A percentile compares a stretch with the other conserved stretches of the same genome.
Conservation (phyloP, 2,888 invertebrate species). For the Latrodectus elegans region DNA sequence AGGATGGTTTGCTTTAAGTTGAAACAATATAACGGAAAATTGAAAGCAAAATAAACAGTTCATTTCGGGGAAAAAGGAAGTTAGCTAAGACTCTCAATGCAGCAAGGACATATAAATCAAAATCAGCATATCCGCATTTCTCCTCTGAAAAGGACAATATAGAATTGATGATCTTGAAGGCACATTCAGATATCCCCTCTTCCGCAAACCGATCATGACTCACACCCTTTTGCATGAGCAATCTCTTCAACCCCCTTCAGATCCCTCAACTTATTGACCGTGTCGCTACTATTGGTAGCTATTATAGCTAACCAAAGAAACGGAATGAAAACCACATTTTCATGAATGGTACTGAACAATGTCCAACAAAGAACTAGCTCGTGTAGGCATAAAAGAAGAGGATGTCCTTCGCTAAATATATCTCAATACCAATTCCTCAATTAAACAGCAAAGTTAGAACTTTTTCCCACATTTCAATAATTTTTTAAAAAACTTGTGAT, state of each 20-base stretch:
- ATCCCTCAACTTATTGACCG: not conserved
- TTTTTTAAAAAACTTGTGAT: too few relatives aligned
- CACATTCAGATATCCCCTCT: constrained; percentile 5
- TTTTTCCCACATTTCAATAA: too few relatives aligned
- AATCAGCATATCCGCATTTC: constrained; percentile 21
- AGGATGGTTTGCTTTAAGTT: too few relatives aligned
- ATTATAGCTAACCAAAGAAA: not conserved
- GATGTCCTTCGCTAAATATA: too few relatives aligned
- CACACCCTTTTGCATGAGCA: not conserved
- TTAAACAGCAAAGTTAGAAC: too few relatives aligned
- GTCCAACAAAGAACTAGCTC: too few relatives aligned
- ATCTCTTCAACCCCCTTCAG: not conserved
- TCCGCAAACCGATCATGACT: not conserved
- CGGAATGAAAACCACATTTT: not conserved
- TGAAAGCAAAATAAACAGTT: too few relatives aligned
- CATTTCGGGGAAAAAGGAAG: not conserved
- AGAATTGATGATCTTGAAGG: not conserved
- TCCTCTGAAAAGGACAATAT: not conserved
- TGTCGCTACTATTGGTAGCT: not conserved
- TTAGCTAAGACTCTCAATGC: constrained; percentile 5
- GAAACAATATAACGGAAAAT: too few relatives aligned
- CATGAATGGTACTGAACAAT: too few relatives aligned
- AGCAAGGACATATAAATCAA: constrained; percentile 12
- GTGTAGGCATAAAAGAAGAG: too few relatives aligned
- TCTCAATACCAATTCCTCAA: too few relatives aligned